Conservation (phyloP, 2,888 invertebrate genomes). For the Brenthis hecate region DNA sequence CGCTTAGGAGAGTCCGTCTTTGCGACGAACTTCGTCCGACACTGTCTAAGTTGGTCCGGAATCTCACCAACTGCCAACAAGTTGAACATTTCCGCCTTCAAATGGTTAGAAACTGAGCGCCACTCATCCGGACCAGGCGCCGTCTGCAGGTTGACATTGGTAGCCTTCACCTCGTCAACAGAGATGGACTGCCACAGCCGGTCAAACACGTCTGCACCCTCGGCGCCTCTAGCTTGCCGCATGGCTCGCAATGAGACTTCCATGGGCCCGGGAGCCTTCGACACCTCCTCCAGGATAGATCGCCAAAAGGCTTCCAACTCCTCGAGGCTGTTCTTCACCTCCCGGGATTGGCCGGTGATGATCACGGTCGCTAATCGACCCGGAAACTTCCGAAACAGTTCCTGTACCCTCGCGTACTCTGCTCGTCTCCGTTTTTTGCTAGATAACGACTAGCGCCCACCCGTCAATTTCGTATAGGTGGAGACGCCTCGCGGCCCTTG, state of each 20-base stretch:
- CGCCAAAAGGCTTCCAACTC: conserved; percentile 41
- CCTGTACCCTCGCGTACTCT: conserved; percentile 40
- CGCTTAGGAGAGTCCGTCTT: conserved; percentile 39
- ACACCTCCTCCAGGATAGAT: conserved; percentile 30
- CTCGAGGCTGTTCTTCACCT: conserved; percentile 28
- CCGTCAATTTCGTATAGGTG: not conserved
- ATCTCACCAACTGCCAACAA: conserved; percentile 30
- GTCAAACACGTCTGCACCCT: conserved; percentile 15
- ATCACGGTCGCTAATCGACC: conserved; percentile 38
- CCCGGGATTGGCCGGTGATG: conserved; percentile 33
- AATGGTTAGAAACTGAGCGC: conserved; percentile 30
- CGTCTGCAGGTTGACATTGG: conserved; percentile 25
- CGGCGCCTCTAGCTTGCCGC: not conserved
- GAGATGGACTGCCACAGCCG: conserved; percentile 36
- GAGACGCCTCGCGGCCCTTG: too few species aligned
- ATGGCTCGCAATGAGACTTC: not conserved
- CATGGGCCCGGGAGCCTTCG: conserved; percentile 20
- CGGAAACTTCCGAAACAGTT: conserved; percentile 34
- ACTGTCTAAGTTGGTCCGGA: conserved; percentile 34
- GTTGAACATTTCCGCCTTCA: conserved; percentile 36
- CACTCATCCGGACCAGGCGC: conserved; percentile 45
- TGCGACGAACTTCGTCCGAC: conserved; percentile 43
- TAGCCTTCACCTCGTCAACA: conserved; percentile 35
- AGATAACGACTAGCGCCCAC: conserved; percentile 11
- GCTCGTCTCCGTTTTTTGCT: conserved; percentile 24